These are phyloP conservation scores for Chloroceryle inda DNA, from an alignment of 2,797 vertebrate genomes.

Conservation along the genomic window DNA sequence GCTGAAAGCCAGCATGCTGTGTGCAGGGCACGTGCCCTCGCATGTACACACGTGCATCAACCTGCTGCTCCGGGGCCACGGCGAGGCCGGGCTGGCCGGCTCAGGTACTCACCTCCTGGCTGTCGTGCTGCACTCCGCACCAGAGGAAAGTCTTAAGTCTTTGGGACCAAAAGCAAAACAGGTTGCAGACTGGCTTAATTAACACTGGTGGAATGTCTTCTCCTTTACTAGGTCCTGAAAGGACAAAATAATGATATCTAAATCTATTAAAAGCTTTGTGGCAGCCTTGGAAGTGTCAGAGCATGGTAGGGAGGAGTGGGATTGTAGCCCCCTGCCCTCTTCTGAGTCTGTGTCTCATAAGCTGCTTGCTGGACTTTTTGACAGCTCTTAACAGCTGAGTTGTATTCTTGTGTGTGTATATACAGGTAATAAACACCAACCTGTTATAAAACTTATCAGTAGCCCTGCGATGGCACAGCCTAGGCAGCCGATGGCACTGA, in stretches of 20 bases:
- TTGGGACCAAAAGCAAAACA: slow-evolving; percentile 86
- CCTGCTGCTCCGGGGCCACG: rapidly evolving
- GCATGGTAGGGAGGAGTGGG: rapidly evolving
- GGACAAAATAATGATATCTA: rapidly evolving
- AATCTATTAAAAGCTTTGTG: rapidly evolving
- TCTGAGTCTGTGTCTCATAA: rapidly evolving
- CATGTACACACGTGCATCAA: rapidly evolving
- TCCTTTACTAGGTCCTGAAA: slow-evolving; percentile 78
- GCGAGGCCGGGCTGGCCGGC: rapidly evolving
- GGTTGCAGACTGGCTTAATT: slow-evolving; percentile 83
- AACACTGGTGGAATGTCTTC: slow-evolving; percentile 80
- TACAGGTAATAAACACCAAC: slow-evolving; percentile 29
- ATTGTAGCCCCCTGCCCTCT: rapidly evolving
- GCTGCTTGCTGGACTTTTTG: too few relatives aligned
- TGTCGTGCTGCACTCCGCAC: slow-evolving; percentile 79
- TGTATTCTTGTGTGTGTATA: neutral
- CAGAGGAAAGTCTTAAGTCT: slow-evolving; percentile 81
- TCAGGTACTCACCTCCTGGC: slow-evolving; percentile 74
- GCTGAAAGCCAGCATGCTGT: rapidly evolving
- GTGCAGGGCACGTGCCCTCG: rapidly evolving
- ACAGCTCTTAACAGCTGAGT: neutral
- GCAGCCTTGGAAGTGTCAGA: neutral
- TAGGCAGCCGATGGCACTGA: slow-evolving; percentile 84
- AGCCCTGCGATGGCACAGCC: slow-evolving; percentile 75
- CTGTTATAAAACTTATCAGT: slow-evolving; percentile 85